Percentiles rank a stretch among this genome's conserved stretches.
Conservation (phyloP, 2,888 invertebrate species). For the Dione juno region DNA sequence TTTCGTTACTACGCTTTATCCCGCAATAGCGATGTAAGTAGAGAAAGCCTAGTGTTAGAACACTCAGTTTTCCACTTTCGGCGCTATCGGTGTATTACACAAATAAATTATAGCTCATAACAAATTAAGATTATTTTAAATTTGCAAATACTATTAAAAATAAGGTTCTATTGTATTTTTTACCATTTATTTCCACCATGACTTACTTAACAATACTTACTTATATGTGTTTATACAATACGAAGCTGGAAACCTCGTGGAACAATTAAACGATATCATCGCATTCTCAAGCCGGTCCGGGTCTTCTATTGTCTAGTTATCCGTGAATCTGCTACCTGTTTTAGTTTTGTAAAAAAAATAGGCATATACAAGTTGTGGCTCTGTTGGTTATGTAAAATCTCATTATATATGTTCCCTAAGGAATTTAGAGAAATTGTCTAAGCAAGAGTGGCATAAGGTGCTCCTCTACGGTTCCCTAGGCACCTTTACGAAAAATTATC, state of each 20-base stretch:
- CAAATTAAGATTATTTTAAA: not conserved
- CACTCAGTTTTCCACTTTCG: not conserved
- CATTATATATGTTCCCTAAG: no score
- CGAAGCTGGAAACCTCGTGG: conserved; percentile 37
- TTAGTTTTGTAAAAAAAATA: conserved; percentile 36
- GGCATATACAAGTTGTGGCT: no score
- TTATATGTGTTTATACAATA: conserved; percentile 39
- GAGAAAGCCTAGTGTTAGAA: not conserved
- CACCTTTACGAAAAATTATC: no score
- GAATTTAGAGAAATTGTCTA: no score
- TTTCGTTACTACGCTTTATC: no score
- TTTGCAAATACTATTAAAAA: not conserved
- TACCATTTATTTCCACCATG: conserved; percentile 1
- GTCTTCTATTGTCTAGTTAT: conserved; percentile 43
- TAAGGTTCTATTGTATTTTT: conserved; percentile 30
- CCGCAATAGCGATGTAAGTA: no score
- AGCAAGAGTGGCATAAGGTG: no score
- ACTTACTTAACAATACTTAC: conserved; percentile 32
- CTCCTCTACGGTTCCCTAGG: no score
- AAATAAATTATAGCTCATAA: not conserved
- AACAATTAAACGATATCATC: conserved; percentile 50
- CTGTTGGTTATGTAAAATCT: no score
- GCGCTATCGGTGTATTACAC: not conserved
- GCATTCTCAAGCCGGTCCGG: conserved; percentile 45
- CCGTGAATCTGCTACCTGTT: conserved; percentile 35